Evolutionary conservation across 2,888 invertebrate species (phyloP), one percentile per base, ranked within the genome.

Genomic region (Eubasilissa splendida): DNA sequence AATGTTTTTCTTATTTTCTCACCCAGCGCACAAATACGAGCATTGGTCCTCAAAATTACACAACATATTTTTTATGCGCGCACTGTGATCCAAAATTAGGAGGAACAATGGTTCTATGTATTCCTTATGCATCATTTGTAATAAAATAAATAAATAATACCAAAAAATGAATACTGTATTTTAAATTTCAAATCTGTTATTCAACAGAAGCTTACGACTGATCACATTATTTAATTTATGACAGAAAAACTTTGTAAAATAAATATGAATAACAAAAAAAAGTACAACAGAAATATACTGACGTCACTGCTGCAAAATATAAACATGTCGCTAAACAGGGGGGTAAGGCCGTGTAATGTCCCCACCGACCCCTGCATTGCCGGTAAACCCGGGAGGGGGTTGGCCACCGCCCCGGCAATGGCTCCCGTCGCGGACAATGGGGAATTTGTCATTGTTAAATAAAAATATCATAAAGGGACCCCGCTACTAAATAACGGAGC

Each of bases 361-460:
- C n/a, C 75, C 68, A 54, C 33, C 77, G 22, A 33, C 71, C 74
- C 79, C 58, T 22, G 31, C 60, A 22, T 54, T 60, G 42, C 42
- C 66, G 63, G 71, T 52, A 54, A 74, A 77, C 56, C 31, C 53
- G 68, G 77, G 74, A 70, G 77, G 77, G 81, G 76, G 65, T 73
- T 42, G 56, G 66, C 79, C 52, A 73, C 77, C 53, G 60, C 77
- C 77, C 78, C 52, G 60, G 75, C 77, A 63, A 82, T 82, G 76
- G 82, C 71, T 42, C 58, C 54, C 56, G 59, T 71, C 53, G 33
- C 54, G 75, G 52, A 53, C 56, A 79, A 71, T 22, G 73, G 60
- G 75, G 65, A 77, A 82, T 82, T 80, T 82, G 80, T 82, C 82
- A 82, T 82, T 80, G 80, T 82, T 82, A 76, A 70, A 80, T 80